A percentile compares a stretch with the other conserved stretches of the same genome.
Evolutionary conservation across 2,113 vertebrate genomes (phyloP).

Genomic region (Nyctibius bracteatus): DNA sequence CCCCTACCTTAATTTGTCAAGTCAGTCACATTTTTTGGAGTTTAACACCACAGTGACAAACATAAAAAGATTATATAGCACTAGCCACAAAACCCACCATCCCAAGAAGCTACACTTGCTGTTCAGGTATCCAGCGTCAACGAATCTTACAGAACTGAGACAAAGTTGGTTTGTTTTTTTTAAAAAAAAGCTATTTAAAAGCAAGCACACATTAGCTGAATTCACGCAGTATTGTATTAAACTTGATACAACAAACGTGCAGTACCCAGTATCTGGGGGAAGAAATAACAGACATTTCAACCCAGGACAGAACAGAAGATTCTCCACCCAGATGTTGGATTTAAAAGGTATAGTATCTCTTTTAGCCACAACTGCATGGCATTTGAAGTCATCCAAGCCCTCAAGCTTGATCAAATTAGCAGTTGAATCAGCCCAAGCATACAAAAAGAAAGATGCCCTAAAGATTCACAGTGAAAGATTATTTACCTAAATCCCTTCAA

Average conservation of each 20-base stretch:
- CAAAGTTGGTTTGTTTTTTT: no score
- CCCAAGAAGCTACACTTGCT: background rate
- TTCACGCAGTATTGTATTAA: background rate
- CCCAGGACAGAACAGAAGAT: background rate
- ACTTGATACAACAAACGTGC: background rate
- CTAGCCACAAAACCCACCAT: background rate
- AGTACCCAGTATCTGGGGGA: background rate
- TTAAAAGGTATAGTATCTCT: background rate
- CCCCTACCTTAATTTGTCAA: background rate
- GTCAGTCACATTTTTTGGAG: background rate
- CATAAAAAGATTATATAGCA: background rate
- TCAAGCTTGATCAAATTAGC: background rate
- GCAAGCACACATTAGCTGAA: background rate
- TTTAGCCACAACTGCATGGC: background rate
- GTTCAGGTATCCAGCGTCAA: background rate
- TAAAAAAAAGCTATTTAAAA: background rate
- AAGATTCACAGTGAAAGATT: background rate
- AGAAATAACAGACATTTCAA: background rate
- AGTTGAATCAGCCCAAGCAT: background rate
- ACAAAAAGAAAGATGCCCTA: background rate
- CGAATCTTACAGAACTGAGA: background rate
- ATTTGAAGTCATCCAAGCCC: background rate
- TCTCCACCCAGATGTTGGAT: background rate
- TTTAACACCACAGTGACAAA: background rate
- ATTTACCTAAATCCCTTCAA: background rate